These are phyloP conservation scores for Coptotermes formosanus DNA, from an alignment of 1,140 invertebrate species.

Conservation along the genomic window DNA sequence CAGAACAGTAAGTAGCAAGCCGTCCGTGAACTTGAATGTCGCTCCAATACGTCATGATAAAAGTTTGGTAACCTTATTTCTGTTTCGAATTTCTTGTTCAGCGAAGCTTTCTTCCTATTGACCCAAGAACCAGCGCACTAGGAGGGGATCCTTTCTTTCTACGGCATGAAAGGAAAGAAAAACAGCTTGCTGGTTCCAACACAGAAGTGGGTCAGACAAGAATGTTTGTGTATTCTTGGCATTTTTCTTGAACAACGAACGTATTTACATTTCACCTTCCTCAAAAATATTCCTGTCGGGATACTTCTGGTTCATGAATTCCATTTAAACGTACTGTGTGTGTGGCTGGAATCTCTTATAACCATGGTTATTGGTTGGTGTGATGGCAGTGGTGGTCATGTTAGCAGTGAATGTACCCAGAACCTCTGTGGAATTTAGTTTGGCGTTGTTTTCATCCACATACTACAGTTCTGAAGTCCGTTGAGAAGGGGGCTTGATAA, in stretches of 20 bases:
- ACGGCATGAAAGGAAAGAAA: not conserved
- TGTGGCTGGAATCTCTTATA: no score
- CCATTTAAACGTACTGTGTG: not conserved
- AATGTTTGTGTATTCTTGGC: not conserved
- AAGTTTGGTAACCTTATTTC: not conserved
- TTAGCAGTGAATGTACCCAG: no score
- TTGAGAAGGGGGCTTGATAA: no score
- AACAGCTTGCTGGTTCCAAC: not conserved
- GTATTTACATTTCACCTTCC: not conserved
- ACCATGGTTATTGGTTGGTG: no score
- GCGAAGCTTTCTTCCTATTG: not conserved
- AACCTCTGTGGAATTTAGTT: no score
- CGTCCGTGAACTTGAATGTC: not conserved
- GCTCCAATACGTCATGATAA: not conserved
- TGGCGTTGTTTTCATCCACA: no score
- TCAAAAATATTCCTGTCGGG: not conserved
- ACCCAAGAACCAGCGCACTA: not conserved
- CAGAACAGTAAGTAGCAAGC: no score
- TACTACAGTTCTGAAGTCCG: no score
- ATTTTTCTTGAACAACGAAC: not conserved
- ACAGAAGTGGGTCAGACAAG: not conserved
- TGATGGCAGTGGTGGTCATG: no score
- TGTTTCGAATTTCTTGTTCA: conserved; percentile 11
- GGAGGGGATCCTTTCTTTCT: not conserved
- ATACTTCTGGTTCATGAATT: conserved; percentile 1